Evolutionary conservation across 1,140 invertebrate genomes (phyloP).

Genomic region (Zaprionus inermis): DNA sequence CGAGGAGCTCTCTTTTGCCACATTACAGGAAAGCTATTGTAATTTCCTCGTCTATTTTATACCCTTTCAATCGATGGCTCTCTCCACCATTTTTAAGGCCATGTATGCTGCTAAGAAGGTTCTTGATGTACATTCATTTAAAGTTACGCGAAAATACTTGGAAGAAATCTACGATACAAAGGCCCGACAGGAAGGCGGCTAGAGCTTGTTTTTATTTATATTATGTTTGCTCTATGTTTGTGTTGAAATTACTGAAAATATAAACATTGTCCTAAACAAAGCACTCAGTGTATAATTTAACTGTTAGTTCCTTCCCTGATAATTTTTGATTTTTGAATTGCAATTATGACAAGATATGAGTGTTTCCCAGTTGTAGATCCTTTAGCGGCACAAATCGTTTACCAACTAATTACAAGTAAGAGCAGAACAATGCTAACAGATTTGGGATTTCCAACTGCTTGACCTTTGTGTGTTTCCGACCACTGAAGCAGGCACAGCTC

Average conservation of each 20-base stretch:
- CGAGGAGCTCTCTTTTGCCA: constrained; percentile 2
- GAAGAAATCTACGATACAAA: constrained; percentile 7
- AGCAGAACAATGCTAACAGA: constrained; percentile 69
- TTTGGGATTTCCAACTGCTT: constrained; percentile 60
- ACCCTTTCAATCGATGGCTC: background rate
- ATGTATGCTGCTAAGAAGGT: constrained; percentile 5
- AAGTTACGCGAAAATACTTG: background rate
- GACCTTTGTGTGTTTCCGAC: constrained; percentile 59
- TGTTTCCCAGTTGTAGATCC: no score
- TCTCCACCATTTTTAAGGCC: constrained; percentile 14
- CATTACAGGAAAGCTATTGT: background rate
- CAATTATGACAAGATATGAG: no score
- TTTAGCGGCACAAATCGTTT: constrained; percentile 70
- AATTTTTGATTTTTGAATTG: background rate
- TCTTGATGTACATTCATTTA: constrained; percentile 13
- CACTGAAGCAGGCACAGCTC: background rate
- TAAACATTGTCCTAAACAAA: constrained; percentile 61
- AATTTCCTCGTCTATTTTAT: constrained; percentile 19
- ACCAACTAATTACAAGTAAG: constrained; percentile 72
- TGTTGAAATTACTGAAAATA: no score
- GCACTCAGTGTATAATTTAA: no score
- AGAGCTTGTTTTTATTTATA: background rate
- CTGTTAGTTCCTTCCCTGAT: constrained; percentile 37
- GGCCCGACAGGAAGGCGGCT: background rate
- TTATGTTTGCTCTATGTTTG: background rate